phyloP scores from a whole-genome alignment of 2,797 vertebrate genomes.

The Onychomys leucogaster region DNA sequence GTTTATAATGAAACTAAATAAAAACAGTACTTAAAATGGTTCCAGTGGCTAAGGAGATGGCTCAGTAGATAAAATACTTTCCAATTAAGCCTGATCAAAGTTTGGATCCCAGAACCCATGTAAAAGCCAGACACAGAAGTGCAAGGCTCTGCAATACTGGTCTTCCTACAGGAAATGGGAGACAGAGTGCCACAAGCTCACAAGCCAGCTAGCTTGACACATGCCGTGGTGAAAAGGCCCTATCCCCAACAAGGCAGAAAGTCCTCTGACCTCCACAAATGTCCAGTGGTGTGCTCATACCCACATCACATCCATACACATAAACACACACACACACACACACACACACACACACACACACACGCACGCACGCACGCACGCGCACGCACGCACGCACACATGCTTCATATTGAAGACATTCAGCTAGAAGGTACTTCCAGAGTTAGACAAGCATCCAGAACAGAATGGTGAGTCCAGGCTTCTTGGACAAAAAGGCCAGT shows the following conservation, averaged over 20 bases:
- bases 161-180: no score
- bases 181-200: neutral
- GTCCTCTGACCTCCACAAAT: neutral
- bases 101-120: neutral
- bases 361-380: neutral
- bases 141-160: neutral
- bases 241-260: neutral
- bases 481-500: neutral
- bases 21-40: neutral
- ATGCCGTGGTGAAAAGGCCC: neutral
- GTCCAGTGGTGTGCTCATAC: neutral
- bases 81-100: neutral
- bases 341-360: neutral
- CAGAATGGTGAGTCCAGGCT: neutral
- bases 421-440: neutral
- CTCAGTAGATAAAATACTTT: neutral
- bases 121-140: neutral
- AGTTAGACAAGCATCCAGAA: neutral
- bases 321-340: neutral
- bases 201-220: neutral
- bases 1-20: constrained; percentile 30
- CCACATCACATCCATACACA: neutral
- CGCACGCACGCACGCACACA: neutral
- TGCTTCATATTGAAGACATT: neutral
- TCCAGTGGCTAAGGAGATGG: neutral